Conservation (phyloP, 1,140 invertebrate species). For the Psix sp. region DNA sequence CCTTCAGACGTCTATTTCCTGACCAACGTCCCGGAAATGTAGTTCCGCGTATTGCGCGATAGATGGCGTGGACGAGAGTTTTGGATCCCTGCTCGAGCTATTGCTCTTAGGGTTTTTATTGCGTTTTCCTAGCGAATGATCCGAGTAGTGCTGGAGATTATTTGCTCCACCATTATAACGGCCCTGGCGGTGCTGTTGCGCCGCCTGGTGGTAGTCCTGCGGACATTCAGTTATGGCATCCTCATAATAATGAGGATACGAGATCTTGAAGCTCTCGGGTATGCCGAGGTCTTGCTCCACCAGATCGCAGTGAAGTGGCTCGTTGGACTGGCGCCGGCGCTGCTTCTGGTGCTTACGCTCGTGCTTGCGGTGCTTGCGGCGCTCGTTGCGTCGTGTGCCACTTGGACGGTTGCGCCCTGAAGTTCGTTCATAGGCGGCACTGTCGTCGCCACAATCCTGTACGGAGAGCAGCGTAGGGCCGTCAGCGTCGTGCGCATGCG, state of each 20-base stretch:
- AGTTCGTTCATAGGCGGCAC: conserved; percentile 52
- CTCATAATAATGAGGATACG: conserved; percentile 74
- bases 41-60: conserved; percentile 83
- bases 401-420: conserved; percentile 60
- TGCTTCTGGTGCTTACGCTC: conserved; percentile 66
- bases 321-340: conserved; percentile 35
- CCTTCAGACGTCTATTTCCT: conserved; percentile 86
- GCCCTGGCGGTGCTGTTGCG: conserved; percentile 51
- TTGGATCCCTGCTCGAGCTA: conserved; percentile 53
- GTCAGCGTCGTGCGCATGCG: conserved; percentile 42
- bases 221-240: conserved; percentile 68
- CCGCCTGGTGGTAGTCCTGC: conserved; percentile 58
- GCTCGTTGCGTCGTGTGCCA: conserved; percentile 65
- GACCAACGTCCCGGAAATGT: conserved; percentile 86
- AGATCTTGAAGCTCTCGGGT: conserved; percentile 72
- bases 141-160: conserved; percentile 48
- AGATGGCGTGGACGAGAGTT: conserved; percentile 62
- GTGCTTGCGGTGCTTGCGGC: conserved; percentile 71
- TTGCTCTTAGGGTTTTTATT: conserved; percentile 55
- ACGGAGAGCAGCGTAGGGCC: conserved; percentile 48
- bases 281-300: conserved; percentile 70
- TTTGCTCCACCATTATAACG: conserved; percentile 42
- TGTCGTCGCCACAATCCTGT: conserved; percentile 45
- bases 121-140: conserved; percentile 47
- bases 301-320: conserved; percentile 61